A percentile compares a stretch with the other conserved stretches of the same genome.
These are phyloP conservation scores for Meliscaeva auricollis DNA, from an alignment of 2,888 invertebrate species.

Conservation along the genomic window DNA sequence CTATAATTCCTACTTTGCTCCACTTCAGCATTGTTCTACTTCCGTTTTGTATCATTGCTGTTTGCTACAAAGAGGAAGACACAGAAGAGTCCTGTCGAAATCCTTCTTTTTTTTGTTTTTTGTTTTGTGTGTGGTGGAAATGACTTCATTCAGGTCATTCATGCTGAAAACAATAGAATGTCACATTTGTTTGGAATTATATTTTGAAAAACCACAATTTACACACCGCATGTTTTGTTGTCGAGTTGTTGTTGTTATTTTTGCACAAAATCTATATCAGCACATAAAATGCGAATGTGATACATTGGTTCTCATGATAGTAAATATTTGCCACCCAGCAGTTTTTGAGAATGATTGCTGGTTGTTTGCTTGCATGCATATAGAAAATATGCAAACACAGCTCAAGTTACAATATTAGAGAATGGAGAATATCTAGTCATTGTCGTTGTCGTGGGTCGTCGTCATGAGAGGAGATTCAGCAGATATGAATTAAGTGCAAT, in stretches of 20 bases:
- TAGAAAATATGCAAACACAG: conserved; percentile 51
- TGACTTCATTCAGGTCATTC: conserved; percentile 44
- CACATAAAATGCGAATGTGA: conserved; percentile 23
- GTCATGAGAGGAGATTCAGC: background rate
- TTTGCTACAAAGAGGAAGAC: background rate
- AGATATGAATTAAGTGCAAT: conserved; percentile 17
- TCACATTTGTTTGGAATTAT: conserved; percentile 25
- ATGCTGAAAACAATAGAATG: conserved; percentile 61
- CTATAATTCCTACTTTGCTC: conserved; percentile 56
- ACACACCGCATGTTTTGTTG: background rate
- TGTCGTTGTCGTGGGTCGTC: background rate
- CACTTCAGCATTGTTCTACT: conserved; percentile 66
- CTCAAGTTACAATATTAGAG: conserved; percentile 45
- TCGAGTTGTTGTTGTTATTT: conserved; percentile 7
- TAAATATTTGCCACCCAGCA: conserved; percentile 43
- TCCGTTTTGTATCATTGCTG: conserved; percentile 44
- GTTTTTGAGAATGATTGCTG: conserved; percentile 22
- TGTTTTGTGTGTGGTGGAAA: background rate
- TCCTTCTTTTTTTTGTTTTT: conserved; percentile 24
- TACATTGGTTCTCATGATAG: conserved; percentile 45
- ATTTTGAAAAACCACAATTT: conserved; percentile 41
- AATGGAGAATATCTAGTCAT: background rate
- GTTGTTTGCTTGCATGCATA: conserved; percentile 12
- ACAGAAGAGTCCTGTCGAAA: conserved; percentile 67
- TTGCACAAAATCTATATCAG: conserved; percentile 28